phyloP scores from a whole-genome alignment of 1,140 invertebrate genomes.

The Drosophila mauritiana region DNA sequence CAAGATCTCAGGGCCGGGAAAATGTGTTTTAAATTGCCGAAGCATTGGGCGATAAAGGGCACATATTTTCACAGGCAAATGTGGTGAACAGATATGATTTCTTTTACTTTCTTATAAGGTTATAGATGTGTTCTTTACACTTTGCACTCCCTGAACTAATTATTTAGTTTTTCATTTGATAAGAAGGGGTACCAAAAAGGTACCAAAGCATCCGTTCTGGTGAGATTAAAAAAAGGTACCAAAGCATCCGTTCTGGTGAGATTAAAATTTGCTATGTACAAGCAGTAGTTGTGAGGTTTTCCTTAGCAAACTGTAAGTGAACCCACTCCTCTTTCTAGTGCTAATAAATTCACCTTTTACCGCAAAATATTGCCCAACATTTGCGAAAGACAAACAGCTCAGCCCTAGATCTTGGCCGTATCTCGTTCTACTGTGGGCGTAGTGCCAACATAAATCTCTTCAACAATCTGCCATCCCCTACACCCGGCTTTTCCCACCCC shows the following conservation, averaged over 20 bases:
- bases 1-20: constrained; percentile 57
- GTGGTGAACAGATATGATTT: not conserved
- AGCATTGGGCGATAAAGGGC: constrained; percentile 43
- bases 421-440: constrained; percentile 12
- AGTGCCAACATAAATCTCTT: constrained; percentile 46
- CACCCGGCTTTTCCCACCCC: not conserved
- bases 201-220: not conserved
- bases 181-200: too few relatives aligned
- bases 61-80: not conserved
- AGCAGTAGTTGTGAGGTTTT: not conserved
- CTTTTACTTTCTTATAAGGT: not conserved
- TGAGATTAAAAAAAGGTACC: not conserved
- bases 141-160: too few relatives aligned
- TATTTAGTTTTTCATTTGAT: too few relatives aligned
- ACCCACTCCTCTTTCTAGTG: constrained; percentile 17
- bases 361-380: constrained; percentile 80
- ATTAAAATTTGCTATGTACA: not conserved
- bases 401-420: not conserved
- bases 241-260: not conserved
- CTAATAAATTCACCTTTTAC: constrained; percentile 81
- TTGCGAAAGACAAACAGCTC: constrained; percentile 74
- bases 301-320: constrained; percentile 18
- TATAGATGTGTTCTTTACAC: too few relatives aligned
- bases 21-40: constrained; percentile 70
- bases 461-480: constrained; percentile 27